Evolutionary conservation across 2,888 invertebrate species (phyloP).

Genomic region (Scaptodrosophila latifasciaeformis): DNA sequence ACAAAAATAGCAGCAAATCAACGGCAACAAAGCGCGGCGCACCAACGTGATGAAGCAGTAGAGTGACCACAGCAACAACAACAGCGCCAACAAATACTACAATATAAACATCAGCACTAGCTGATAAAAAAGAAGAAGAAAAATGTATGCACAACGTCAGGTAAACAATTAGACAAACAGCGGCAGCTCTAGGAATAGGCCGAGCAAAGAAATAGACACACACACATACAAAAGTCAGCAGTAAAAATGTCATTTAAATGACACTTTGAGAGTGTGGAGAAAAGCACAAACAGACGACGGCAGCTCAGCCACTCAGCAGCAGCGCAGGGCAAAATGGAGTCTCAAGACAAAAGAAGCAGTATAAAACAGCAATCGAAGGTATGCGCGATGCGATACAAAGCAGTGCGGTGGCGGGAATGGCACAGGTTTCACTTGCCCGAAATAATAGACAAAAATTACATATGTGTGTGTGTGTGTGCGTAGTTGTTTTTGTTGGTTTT

Average conservation of each 20-base stretch:
- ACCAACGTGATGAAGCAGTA: conserved; percentile 1
- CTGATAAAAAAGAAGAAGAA: conserved; percentile 14
- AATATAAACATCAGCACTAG: conserved; percentile 23
- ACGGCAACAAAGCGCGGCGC: too few relatives aligned
- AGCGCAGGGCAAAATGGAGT: conserved; percentile 45
- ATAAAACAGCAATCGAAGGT: background rate
- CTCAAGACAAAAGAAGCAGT: conserved; percentile 22
- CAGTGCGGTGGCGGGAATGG: conserved; percentile 2
- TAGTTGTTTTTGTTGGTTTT: conserved; percentile 28
- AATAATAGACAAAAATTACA: conserved; percentile 39
- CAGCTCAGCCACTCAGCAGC: too few relatives aligned
- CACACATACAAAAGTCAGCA: conserved; percentile 24
- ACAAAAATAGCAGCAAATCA: conserved; percentile 1
- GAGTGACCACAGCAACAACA: background rate
- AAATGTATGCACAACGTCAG: conserved; percentile 13
- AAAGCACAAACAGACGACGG: conserved; percentile 41
- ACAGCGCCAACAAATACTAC: conserved; percentile 12
- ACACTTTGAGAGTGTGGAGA: conserved; percentile 50
- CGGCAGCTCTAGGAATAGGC: too few relatives aligned
- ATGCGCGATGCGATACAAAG: background rate
- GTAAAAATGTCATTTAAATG: conserved; percentile 42
- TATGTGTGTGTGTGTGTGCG: conserved; percentile 15
- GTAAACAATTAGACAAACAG: conserved; percentile 55
- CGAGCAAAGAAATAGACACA: conserved; percentile 13
- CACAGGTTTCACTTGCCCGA: conserved; percentile 36